Conservation (phyloP, 2,113 vertebrate genomes). For the Sinocyclocheilus grahami region DNA sequence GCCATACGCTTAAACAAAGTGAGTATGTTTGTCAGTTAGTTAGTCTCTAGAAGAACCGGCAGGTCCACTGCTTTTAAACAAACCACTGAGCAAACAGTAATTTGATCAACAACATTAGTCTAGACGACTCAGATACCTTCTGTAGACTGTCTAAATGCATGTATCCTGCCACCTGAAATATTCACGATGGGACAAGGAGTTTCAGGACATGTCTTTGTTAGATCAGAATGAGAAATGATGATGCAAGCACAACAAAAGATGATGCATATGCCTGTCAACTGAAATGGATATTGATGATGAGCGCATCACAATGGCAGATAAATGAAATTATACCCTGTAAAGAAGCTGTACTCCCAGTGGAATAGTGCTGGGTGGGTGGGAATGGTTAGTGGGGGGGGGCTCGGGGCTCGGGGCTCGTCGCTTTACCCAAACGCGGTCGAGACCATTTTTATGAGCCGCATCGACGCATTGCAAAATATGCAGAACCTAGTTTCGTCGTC, state of each 20-base stretch:
- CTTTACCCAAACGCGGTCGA: neutral
- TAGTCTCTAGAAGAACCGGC: conserved; percentile 41
- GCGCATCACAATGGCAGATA: neutral
- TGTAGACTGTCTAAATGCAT: neutral
- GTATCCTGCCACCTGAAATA: neutral
- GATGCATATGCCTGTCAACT: conserved; percentile 10
- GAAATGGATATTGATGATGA: neutral
- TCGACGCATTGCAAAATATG: neutral
- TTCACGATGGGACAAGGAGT: neutral
- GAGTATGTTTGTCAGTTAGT: conserved; percentile 20
- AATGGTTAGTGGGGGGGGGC: conserved; percentile 43
- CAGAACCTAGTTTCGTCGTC: fast-evolving
- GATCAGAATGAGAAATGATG: conserved; percentile 7
- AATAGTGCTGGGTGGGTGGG: conserved; percentile 24
- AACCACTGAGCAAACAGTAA: conserved; percentile 44
- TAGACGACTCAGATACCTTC: neutral
- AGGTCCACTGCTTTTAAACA: conserved; percentile 32
- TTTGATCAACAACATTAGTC: conserved; percentile 14
- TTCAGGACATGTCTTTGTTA: conserved; percentile 23
- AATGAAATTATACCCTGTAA: conserved; percentile 6
- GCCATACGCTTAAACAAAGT: neutral
- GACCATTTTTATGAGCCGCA: neutral
- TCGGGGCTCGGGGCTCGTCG: too few species aligned
- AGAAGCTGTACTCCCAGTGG: conserved; percentile 7
- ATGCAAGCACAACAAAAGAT: conserved; percentile 9